Evolutionary conservation across 1,140 invertebrate genomes (phyloP).

Genomic region (Sycophaga agraensis): DNA sequence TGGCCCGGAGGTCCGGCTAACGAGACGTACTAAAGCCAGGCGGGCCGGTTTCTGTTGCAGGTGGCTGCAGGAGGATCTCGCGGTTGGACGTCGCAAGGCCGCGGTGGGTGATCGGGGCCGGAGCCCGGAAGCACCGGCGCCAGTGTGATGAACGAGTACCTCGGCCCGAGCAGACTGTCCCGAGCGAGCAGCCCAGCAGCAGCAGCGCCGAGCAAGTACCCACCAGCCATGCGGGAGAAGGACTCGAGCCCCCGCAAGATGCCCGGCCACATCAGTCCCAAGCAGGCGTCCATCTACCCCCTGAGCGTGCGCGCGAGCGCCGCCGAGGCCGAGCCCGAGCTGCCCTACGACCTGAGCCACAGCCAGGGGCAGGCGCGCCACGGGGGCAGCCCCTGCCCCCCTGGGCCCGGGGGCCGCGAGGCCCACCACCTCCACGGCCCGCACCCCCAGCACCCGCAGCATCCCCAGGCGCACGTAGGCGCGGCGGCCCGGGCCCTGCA

Average conservation of each 20-base stretch:
- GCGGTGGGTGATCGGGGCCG: constrained; percentile 35
- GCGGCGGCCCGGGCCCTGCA: constrained; percentile 52
- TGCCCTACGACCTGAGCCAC: constrained; percentile 64
- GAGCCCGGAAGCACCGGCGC: constrained; percentile 23
- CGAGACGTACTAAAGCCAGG: background rate
- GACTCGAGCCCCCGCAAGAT: constrained; percentile 77
- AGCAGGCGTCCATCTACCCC: constrained; percentile 72
- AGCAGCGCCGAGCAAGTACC: constrained; percentile 38
- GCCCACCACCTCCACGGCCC: constrained; percentile 38
- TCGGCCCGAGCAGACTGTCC: constrained; percentile 50
- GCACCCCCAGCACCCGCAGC: constrained; percentile 55
- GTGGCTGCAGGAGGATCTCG: no score
- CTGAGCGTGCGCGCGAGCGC: constrained; percentile 55
- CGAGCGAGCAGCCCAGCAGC: constrained; percentile 32
- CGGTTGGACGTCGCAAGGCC: constrained; percentile 22
- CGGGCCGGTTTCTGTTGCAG: constrained; percentile 32
- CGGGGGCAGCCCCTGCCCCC: constrained; percentile 30
- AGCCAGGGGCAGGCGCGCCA: constrained; percentile 55
- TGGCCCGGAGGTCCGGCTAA: background rate
- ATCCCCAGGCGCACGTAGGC: constrained; percentile 58
- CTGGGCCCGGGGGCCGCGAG: background rate
- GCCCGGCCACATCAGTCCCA: constrained; percentile 68
- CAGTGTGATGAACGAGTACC: constrained; percentile 57
- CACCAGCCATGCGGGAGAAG: constrained; percentile 73
- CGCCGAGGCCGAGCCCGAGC: constrained; percentile 53